Base-by-base conservation (phyloP, 2,888 invertebrate genomes). In the Noctua pronuba region DNA sequence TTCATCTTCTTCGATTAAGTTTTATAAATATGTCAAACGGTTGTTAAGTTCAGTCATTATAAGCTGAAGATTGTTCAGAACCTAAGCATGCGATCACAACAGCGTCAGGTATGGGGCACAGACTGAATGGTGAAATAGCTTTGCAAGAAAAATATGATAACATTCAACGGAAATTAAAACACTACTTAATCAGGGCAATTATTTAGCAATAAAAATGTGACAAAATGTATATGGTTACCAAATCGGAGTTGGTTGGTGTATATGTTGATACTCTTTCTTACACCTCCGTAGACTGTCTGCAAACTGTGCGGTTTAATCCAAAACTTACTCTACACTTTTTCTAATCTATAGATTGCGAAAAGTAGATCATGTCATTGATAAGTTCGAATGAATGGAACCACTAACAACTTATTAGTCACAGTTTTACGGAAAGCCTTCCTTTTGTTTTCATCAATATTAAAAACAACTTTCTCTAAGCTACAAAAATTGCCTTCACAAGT, bases 21-120 rank as follows among this genome's bases (percentile, higher is more conserved):
- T 75, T 72, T 77, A 52, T 66, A 77, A 80, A 77, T 78, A 79
- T 74, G 44, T 74, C 67, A 60, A 66, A 77, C 49, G 66, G 66
- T 73, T 81, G 73, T 71, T 72, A 70, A 81, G 46, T 66, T 66
- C 38, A 64, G 16, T 79, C 31, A 75, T 75, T 78, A 75, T 13
- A 52, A 68, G 66, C 49, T 55, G 49, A 74, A 78, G 52, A 64
- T 79, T 66, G 41, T 76, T 65, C 44, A 72, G 16, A 49, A 64
- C 16, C 41, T 38, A 76, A 82, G 52, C 83, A 89, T 90, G 91
- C 90, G 89, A 89, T 84, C 90, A 89, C 91, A 88, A 84, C 67
- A 78, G 72, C 81, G 58, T 67, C 71, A 67, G 58, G 66, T 77
- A 49, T 62, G 35, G 81, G 67, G 31, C 67, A 66, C 52, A 67